Evolutionary conservation across 2,113 vertebrate genomes (phyloP).

Genomic region (Ctenomys sociabilis): DNA sequence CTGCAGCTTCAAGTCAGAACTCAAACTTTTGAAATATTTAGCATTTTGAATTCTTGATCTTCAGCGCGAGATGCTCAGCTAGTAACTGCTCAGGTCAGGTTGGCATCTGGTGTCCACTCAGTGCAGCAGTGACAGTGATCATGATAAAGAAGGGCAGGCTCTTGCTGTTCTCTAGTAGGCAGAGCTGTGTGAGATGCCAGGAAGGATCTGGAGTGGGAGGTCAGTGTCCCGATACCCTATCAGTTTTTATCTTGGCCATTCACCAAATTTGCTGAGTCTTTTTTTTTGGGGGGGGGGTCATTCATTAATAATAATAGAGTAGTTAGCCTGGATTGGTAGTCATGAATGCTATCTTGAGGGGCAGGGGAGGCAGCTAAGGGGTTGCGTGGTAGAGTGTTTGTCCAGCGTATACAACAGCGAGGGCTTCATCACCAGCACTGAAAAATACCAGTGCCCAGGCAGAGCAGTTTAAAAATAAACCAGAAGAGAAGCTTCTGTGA

Average conservation of each 20-base stretch:
- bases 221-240: neutral
- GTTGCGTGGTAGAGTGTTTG: too few species aligned
- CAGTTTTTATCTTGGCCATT: neutral
- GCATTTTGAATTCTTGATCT: neutral
- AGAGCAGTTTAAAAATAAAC: neutral
- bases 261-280: neutral
- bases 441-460: neutral
- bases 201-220: accelerated
- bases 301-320: neutral
- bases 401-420: neutral
- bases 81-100: neutral
- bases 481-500: neutral
- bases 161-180: neutral
- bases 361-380: neutral
- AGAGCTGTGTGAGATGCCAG: neutral
- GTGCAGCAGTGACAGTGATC: neutral
- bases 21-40: neutral
- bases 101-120: neutral
- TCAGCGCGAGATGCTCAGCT: too few species aligned
- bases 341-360: neutral
- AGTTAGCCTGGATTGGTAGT: neutral
- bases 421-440: neutral
- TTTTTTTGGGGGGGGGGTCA: neutral
- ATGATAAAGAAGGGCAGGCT: neutral
- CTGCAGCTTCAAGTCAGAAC: too few species aligned